phyloP scores from a whole-genome alignment of 2,113 vertebrate species.

The Bubo blakistoni region DNA sequence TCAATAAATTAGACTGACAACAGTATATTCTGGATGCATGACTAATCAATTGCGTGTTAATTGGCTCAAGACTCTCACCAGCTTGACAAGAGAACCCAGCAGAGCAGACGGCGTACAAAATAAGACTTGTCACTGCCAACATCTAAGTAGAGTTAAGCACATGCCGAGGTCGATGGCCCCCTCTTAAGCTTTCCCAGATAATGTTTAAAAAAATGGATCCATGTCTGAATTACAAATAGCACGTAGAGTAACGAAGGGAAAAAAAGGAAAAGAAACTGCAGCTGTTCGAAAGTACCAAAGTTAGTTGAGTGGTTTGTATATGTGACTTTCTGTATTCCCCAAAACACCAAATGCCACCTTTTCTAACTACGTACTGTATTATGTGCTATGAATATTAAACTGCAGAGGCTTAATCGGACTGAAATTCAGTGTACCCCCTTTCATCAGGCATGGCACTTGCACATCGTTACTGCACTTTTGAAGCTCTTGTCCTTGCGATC shows the following conservation, averaged over 20 bases:
- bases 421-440: not conserved
- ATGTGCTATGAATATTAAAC: not conserved
- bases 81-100: not conserved
- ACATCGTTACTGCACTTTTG: accelerated
- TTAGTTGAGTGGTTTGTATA: not conserved
- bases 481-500: not conserved
- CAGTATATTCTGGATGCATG: not conserved
- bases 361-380: not conserved
- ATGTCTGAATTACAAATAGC: not conserved
- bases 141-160: not conserved
- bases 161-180: not conserved
- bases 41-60: not conserved
- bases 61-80: not conserved
- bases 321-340: not conserved
- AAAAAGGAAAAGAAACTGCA: not conserved
- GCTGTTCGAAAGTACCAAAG: not conserved
- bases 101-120: not conserved
- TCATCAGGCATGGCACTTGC: not conserved
- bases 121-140: not conserved
- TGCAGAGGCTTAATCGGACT: not conserved
- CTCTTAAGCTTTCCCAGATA: not conserved
- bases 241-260: not conserved
- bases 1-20: not conserved
- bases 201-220: not conserved
- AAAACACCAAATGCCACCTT: not conserved